Base-by-base conservation (phyloP, 2,113 vertebrate species). In the Lophius piscatorius region DNA sequence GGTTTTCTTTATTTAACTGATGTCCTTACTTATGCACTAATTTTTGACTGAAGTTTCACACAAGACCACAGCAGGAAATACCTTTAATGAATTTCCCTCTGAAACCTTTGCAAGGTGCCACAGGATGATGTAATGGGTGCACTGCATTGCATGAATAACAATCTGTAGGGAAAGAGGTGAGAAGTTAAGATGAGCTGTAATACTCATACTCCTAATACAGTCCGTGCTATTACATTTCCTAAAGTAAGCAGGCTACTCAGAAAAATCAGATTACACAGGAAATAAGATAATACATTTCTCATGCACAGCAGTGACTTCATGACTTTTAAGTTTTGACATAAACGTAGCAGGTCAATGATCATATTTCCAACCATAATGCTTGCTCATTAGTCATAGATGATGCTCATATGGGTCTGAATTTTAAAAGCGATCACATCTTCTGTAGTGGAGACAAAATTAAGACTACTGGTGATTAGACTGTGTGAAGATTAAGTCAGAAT, bases 101-200 rank as follows among this genome's bases (percentile, higher is more conserved):
- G 94, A 94, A 54, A 98, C 85, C 83, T 97, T 98, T 29, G 94
- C 95, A 58, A 98, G 92, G 87, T 98, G 94, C 96, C 96, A 98
- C 76, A 98, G 91, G 78, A 98, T 93, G 78, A 98, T 93, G 87
- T 97, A 98, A 88, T 98, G 96, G 77, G 96, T 95, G 88, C 96
- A 98, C 83, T 98, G 96, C 90, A 98, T 91, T 57, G 95, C 94
- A 14, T 98, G 95, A 87, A 95, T 93, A 88, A 98, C 96, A 75
- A 98, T 98, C 96, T 98, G 88, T 2, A 4, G n/a, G 5, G 8
- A 35, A 41, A 9, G 36, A 70, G 44, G 18, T 6, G 33, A 47
- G 17, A 20, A 64, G 21, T 54, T 33, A 11, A 38, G 9, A 46
- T 35, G 13, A 39, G 33, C 7, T 0, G 4, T 5, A 24, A 21